phyloP scores from a whole-genome alignment of 2,888 invertebrate genomes.

The Netelia virgata region DNA sequence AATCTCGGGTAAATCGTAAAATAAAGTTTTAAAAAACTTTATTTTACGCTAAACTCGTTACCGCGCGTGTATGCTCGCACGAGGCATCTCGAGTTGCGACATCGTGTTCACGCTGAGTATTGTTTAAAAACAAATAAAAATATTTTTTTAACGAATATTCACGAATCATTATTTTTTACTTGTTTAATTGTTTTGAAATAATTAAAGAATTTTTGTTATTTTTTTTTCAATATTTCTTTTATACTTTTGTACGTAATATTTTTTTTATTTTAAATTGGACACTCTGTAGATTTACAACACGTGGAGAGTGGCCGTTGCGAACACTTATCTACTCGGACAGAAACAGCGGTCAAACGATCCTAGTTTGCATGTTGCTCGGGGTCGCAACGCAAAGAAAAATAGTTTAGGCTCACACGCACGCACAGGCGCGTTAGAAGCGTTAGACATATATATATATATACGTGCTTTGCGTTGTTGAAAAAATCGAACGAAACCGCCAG shows the following conservation, averaged over 20 bases:
- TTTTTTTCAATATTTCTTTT: neutral
- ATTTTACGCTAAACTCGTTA: too few species aligned
- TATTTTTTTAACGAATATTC: too few species aligned
- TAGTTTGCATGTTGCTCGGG: conserved; percentile 6
- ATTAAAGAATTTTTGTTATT: neutral
- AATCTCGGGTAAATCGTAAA: too few species aligned
- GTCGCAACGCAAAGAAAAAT: conserved; percentile 12
- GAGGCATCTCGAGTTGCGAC: too few species aligned
- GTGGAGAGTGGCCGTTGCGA: too few species aligned
- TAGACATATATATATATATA: neutral
- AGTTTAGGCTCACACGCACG: neutral
- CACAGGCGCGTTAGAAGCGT: too few species aligned
- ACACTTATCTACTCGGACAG: too few species aligned
- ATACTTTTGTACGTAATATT: neutral
- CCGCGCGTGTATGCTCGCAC: too few species aligned
- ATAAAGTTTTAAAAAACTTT: too few species aligned
- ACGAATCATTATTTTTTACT: neutral
- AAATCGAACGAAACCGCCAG: neutral
- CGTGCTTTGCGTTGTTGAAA: neutral
- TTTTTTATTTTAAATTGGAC: neutral
- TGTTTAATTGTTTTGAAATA: neutral
- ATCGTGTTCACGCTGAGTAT: too few species aligned
- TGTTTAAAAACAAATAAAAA: too few species aligned
- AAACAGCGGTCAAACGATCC: neutral
- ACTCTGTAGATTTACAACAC: neutral